Base-by-base conservation (phyloP, 2,888 invertebrate genomes). In the Hirtodrosophila cameraria region DNA sequence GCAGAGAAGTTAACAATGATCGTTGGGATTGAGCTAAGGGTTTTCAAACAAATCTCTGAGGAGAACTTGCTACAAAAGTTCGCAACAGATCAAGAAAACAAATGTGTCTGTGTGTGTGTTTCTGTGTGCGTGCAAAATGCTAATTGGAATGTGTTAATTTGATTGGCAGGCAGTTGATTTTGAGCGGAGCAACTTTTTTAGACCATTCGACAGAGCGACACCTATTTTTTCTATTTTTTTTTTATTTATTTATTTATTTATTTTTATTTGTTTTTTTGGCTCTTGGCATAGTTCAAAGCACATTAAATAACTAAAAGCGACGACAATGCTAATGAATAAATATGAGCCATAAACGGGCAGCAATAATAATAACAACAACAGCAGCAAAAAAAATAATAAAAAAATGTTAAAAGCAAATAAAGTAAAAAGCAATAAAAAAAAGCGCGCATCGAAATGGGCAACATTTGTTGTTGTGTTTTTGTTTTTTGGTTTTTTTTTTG, bases 81-180 rank as follows among this genome's bases (percentile, higher is more conserved):
- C 50, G 54, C 54, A 38, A 30, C 30, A 38, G 35, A 30, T 35
- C 41, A 35, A 36, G 42, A 41, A 33, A 30, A 20, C 8, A 16
- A 15, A 5, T 11, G 11, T 12, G 27, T 60, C 38, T 57, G 46
- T 35, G 38, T 27, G 50, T 30, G 27, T 46, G 15, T 52, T 6
- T 48, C n/a, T 33, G 30, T 48, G 50, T 53, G 52, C 13, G 38
- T 41, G 49, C 38, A 39, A 74, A 82, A 79, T 82, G 79, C 73
- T 82, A 82, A 82, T 79, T 79, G 73, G 75, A 79, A 80, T 80
- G 80, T 80, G 80, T 83, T 80, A 83, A 80, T 80, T 80, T 80
- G 83, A 83, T 80, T 80, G 83, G 83, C 80, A 80, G 80, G 39
- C 66, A 45, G 43, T 57, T 41, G 58, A 62, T 71, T 43, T 72